Evolutionary conservation across 1,140 invertebrate species (phyloP).

Genomic region (Macrosteles quadrilineatus): DNA sequence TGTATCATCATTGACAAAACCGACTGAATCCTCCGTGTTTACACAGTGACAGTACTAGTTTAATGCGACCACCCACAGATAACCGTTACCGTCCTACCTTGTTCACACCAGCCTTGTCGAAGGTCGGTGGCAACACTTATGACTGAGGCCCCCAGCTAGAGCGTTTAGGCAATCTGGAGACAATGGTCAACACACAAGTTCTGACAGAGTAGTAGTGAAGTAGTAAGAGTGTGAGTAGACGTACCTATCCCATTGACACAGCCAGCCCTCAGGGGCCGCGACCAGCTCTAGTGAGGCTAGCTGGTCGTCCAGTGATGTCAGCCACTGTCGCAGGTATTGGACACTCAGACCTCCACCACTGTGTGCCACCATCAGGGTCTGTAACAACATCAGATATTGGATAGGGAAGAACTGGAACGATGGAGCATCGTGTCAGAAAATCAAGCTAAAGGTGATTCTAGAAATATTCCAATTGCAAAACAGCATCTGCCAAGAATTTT

Average conservation of each 20-base stretch:
- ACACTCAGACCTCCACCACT: constrained; percentile 59
- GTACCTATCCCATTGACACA: constrained; percentile 76
- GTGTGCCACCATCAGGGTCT: constrained; percentile 66
- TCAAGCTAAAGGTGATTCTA: too few relatives aligned
- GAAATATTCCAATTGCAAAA: too few relatives aligned
- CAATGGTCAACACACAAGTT: constrained; percentile 15
- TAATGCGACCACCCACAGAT: background rate
- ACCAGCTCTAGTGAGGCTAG: constrained; percentile 60
- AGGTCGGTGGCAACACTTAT: too few relatives aligned
- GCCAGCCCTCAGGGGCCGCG: constrained; percentile 68
- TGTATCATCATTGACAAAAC: too few relatives aligned
- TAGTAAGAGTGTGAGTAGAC: constrained; percentile 41
- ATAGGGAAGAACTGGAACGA: too few relatives aligned
- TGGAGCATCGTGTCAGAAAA: too few relatives aligned
- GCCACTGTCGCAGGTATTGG: constrained; percentile 61
- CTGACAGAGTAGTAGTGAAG: constrained; percentile 16
- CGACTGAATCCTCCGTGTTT: too few relatives aligned
- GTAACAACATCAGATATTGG: constrained; percentile 44
- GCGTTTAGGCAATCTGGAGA: constrained; percentile 21
- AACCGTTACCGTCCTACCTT: constrained; percentile 12
- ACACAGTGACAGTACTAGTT: too few relatives aligned
- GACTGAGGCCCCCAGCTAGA: constrained; percentile 9
- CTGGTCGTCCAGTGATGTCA: constrained; percentile 59
- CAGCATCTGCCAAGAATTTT: too few relatives aligned
- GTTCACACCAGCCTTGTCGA: too few relatives aligned